A percentile compares a stretch with the other conserved stretches of the same genome.
These are phyloP conservation scores for Hyperopisus bebe DNA, from an alignment of 2,113 vertebrate species.

Conservation along the genomic window DNA sequence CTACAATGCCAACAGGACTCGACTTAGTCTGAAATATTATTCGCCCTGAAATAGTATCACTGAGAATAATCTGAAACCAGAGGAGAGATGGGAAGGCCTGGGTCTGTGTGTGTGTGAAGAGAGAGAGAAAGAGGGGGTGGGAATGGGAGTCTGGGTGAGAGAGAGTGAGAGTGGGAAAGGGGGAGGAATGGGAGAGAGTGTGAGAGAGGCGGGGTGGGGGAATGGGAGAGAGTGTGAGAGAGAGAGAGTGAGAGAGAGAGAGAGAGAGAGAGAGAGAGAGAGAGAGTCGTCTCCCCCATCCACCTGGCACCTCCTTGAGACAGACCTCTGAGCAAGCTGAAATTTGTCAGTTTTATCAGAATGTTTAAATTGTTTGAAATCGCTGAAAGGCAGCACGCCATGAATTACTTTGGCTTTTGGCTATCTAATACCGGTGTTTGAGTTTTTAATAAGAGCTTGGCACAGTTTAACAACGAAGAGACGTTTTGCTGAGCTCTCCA, in stretches of 20 bases:
- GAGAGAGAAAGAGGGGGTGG: neutral
- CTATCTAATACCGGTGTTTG: neutral
- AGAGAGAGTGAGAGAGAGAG: neutral
- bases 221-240: neutral
- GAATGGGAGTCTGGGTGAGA: no score
- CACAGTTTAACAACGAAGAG: neutral
- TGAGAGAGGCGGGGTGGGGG: no score
- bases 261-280: neutral
- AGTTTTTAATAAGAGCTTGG: neutral
- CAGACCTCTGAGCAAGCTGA: neutral
- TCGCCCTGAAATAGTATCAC: neutral
- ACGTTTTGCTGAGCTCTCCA: neutral
- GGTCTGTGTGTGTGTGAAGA: neutral
- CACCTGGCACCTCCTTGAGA: neutral
- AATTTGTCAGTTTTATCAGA: neutral
- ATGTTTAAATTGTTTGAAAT: neutral
- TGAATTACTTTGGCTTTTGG: neutral
- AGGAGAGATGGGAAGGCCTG: neutral
- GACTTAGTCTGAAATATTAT: constrained; percentile 7
- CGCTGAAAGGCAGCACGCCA: neutral
- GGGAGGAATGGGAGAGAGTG: no score
- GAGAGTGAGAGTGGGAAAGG: neutral
- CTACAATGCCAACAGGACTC: neutral
- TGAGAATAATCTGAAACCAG: neutral
- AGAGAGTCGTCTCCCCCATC: neutral